Percentiles rank a stretch among this genome's conserved stretches.
Conservation (phyloP, 2,888 invertebrate species). For the Drosophila bunnanda region DNA sequence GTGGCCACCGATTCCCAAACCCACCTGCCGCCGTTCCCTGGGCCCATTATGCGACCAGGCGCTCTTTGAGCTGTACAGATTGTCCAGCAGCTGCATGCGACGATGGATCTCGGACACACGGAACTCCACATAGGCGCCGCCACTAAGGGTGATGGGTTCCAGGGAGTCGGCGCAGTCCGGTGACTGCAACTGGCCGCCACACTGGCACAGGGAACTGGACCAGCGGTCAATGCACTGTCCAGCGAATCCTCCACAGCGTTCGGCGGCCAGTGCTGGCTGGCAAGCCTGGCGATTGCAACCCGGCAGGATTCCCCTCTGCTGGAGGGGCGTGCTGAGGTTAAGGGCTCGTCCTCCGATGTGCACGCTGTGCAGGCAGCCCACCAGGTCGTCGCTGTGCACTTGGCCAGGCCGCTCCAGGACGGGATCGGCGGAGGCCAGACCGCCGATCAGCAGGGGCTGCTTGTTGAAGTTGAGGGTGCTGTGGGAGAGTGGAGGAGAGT, state of each 20-base stretch:
- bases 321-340: slow-evolving; percentile 91
- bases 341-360: slow-evolving; percentile 93
- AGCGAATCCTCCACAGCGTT: slow-evolving; percentile 88
- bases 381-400: slow-evolving; percentile 95
- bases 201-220: slow-evolving; percentile 90
- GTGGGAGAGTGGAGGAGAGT: slow-evolving; percentile 70
- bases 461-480: slow-evolving; percentile 96
- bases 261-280: slow-evolving; percentile 83
- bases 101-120: slow-evolving; percentile 92
- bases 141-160: slow-evolving; percentile 91
- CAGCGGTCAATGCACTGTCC: slow-evolving; percentile 92
- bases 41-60: slow-evolving; percentile 86
- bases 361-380: slow-evolving; percentile 97
- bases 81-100: slow-evolving; percentile 93
- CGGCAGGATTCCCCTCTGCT: slow-evolving; percentile 89
- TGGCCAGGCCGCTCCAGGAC: slow-evolving; percentile 95
- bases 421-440: slow-evolving; percentile 93
- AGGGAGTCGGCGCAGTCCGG: slow-evolving; percentile 92
- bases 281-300: slow-evolving; percentile 92
- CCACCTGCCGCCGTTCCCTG: slow-evolving; percentile 82
- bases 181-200: slow-evolving; percentile 89
- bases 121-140: slow-evolving; percentile 92
- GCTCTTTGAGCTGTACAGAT: slow-evolving; percentile 90
- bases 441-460: slow-evolving; percentile 93
- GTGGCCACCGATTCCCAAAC: slow-evolving; percentile 35